Evolutionary conservation across 2,888 invertebrate genomes (phyloP).

Genomic region (Carterocephalus palaemon): DNA sequence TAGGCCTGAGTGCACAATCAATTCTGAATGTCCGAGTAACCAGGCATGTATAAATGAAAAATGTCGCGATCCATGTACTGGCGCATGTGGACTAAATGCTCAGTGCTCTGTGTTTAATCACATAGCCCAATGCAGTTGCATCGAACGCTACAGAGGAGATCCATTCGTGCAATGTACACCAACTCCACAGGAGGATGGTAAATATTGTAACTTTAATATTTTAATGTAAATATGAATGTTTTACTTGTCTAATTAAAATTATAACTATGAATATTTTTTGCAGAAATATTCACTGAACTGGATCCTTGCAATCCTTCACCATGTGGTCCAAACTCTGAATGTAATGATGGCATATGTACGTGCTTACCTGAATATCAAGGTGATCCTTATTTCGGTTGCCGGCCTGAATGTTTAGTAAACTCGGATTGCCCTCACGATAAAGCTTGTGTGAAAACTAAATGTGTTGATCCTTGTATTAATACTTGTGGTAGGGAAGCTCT

Average conservation of each 20-base stretch:
- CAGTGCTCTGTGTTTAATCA: constrained; percentile 80
- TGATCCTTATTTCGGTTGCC: constrained; percentile 86
- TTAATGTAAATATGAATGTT: neutral
- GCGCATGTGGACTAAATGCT: constrained; percentile 81
- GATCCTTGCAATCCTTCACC: constrained; percentile 83
- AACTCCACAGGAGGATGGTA: constrained; percentile 56
- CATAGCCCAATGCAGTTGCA: constrained; percentile 81
- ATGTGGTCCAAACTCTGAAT: constrained; percentile 85
- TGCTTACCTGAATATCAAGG: constrained; percentile 87
- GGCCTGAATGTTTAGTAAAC: constrained; percentile 89
- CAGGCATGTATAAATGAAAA: constrained; percentile 82
- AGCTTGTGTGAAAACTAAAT: constrained; percentile 86
- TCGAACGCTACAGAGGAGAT: constrained; percentile 78
- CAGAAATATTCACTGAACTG: constrained; percentile 47
- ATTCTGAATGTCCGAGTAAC: constrained; percentile 83
- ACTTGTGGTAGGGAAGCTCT: constrained; percentile 86
- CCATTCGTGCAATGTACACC: constrained; percentile 74
- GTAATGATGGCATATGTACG: constrained; percentile 82
- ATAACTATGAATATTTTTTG: too few relatives aligned
- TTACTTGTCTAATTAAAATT: too few relatives aligned
- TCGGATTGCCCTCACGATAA: constrained; percentile 84
- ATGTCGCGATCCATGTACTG: constrained; percentile 83
- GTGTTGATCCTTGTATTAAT: constrained; percentile 86
- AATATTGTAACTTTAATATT: constrained; percentile 27
- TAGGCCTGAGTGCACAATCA: constrained; percentile 83